phyloP scores from a whole-genome alignment of 2,797 vertebrate species.

The Enteromius afrohamiltoni region DNA sequence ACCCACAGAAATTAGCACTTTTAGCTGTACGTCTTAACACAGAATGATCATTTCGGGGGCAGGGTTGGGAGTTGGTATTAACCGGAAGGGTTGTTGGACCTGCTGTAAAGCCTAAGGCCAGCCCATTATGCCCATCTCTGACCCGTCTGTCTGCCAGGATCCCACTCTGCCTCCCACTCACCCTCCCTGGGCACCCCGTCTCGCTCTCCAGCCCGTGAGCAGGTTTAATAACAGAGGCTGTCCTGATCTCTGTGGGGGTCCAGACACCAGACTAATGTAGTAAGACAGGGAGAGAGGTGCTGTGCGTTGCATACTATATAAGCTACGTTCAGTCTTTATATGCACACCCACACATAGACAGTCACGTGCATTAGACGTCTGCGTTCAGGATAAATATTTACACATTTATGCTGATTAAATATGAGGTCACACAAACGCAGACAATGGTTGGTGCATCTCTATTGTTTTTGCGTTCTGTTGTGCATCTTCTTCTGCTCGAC shows the following conservation, averaged over 20 bases:
- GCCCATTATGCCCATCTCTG: constrained; percentile 19
- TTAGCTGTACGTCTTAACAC: neutral
- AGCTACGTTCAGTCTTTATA: neutral
- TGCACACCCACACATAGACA: neutral
- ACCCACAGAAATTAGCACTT: constrained; percentile 6
- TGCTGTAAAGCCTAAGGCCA: constrained; percentile 22
- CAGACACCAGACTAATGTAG: constrained; percentile 55
- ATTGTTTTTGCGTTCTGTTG: constrained; percentile 28
- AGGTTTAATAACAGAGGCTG: constrained; percentile 60
- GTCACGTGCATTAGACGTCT: neutral
- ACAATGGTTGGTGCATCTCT: neutral
- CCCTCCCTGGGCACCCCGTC: constrained; percentile 5
- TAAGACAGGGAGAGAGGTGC: constrained; percentile 43
- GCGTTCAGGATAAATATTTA: neutral
- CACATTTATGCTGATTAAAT: constrained; percentile 22
- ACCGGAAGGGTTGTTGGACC: constrained; percentile 16
- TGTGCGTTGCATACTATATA: constrained; percentile 30
- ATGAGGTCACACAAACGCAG: constrained; percentile 7
- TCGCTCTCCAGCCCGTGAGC: constrained; percentile 32
- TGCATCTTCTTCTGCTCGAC: constrained; percentile 7
- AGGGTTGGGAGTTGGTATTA: neutral
- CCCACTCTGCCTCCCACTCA: constrained; percentile 16
- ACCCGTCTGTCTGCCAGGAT: constrained; percentile 36
- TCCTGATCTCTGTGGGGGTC: constrained; percentile 57
- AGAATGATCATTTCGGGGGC: neutral